Percentiles rank a stretch among this genome's conserved stretches.
phyloP scores from a whole-genome alignment of 2,888 invertebrate species.

The Halocaridina rubra region DNA sequence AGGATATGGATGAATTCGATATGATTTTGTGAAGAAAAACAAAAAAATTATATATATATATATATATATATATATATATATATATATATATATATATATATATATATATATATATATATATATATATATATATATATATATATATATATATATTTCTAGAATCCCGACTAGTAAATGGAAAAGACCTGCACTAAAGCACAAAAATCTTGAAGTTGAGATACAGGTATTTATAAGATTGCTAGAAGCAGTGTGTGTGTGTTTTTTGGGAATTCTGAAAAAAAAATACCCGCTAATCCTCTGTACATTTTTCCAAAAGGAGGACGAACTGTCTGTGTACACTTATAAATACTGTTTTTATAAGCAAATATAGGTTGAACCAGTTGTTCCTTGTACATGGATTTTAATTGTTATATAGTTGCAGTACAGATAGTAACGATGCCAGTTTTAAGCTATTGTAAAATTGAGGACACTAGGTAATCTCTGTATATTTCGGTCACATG shows the following conservation, averaged over 20 bases:
- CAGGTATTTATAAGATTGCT: too few species aligned
- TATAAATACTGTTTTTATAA: constrained; percentile 60
- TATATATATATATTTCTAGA: constrained; percentile 15
- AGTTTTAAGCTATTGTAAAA: constrained; percentile 51
- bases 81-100: constrained; percentile 20
- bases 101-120: constrained; percentile 15
- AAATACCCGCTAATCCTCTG: too few species aligned
- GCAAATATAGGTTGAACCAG: constrained; percentile 56
- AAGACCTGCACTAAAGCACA: constrained; percentile 15
- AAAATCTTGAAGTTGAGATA: constrained; percentile 28
- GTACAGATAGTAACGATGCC: constrained; percentile 55
- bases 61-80: constrained; percentile 1
- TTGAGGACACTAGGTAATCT: constrained; percentile 31
- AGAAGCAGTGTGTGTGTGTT: constrained; percentile 14
- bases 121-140: background rate
- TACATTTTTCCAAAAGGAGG: constrained; percentile 12
- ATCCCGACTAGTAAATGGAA: background rate
- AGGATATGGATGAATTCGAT: constrained; percentile 1
- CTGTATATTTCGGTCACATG: constrained; percentile 29
- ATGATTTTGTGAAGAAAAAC: constrained; percentile 14
- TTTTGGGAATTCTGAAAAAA: constrained; percentile 27
- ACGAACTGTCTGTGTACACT: constrained; percentile 47
- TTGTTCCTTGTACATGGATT: constrained; percentile 59
- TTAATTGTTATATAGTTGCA: constrained; percentile 59
- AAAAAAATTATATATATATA: background rate